Percentiles rank a stretch among this genome's conserved stretches.
Evolutionary conservation across 1,140 invertebrate genomes (phyloP).

Genomic region (Pseudomyrmex pallidus): DNA sequence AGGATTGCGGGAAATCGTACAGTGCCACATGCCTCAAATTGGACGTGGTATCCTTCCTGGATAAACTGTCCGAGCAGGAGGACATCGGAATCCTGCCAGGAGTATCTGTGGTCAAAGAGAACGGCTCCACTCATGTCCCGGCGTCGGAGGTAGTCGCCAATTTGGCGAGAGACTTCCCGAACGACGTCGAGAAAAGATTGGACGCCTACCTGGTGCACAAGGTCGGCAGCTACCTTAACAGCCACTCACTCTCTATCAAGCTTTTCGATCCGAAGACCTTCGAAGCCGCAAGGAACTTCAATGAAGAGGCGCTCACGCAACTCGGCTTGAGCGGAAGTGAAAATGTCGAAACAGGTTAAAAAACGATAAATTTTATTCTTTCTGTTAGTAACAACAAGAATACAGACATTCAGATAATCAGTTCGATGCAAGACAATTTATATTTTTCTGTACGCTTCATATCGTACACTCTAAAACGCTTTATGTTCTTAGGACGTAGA

Average conservation of each 20-base stretch:
- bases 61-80: constrained; percentile 88
- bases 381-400: neutral
- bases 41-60: constrained; percentile 91
- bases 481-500: constrained; percentile 84
- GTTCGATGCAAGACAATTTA: neutral
- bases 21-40: constrained; percentile 92
- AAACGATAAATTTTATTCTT: neutral
- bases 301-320: constrained; percentile 81
- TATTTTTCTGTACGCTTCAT: too few species aligned
- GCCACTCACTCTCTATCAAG: constrained; percentile 90
- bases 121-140: constrained; percentile 85
- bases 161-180: constrained; percentile 90
- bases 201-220: constrained; percentile 91
- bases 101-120: constrained; percentile 89
- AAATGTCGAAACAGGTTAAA: constrained; percentile 77
- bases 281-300: constrained; percentile 85
- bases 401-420: neutral
- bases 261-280: constrained; percentile 88
- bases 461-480: neutral
- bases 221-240: constrained; percentile 89
- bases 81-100: constrained; percentile 89
- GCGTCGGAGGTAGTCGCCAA: constrained; percentile 89
- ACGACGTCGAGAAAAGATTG: constrained; percentile 90
- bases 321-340: constrained; percentile 73
- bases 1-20: constrained; percentile 89